Percentiles rank a stretch among this genome's conserved stretches.
These are phyloP conservation scores for Platysternon megacephalum DNA, from an alignment of 2,113 vertebrate genomes.

Conservation along the genomic window DNA sequence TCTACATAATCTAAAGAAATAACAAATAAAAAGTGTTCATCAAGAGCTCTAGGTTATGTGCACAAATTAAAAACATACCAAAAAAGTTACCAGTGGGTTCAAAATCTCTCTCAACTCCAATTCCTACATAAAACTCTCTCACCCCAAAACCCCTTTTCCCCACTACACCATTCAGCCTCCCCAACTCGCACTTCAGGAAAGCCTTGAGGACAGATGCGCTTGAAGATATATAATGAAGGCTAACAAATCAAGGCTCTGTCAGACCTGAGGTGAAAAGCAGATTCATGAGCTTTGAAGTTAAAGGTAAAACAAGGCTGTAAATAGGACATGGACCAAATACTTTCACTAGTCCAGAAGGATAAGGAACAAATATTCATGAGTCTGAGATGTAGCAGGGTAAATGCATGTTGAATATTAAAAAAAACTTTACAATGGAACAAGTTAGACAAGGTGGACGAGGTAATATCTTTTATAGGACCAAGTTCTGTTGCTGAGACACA, in stretches of 20 bases:
- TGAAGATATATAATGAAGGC: background rate
- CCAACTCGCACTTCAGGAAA: background rate
- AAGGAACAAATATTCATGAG: background rate
- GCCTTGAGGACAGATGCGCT: background rate
- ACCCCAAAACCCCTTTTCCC: background rate
- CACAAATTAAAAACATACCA: background rate
- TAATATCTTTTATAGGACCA: background rate
- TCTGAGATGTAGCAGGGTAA: background rate
- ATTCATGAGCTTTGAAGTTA: background rate
- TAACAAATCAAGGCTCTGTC: background rate
- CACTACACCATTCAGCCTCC: background rate
- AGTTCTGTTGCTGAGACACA: background rate
- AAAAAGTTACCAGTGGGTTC: background rate
- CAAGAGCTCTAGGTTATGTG: background rate
- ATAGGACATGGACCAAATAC: background rate
- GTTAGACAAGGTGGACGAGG: background rate
- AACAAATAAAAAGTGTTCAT: background rate
- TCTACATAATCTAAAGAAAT: background rate
- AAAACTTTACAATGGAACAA: background rate
- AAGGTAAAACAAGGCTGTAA: background rate
- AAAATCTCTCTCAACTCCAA: background rate
- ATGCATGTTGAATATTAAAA: background rate
- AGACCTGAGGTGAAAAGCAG: background rate
- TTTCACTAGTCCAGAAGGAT: background rate
- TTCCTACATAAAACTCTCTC: background rate